Conservation (phyloP, 2,797 vertebrate genomes). For the Xyrichtys novacula region DNA sequence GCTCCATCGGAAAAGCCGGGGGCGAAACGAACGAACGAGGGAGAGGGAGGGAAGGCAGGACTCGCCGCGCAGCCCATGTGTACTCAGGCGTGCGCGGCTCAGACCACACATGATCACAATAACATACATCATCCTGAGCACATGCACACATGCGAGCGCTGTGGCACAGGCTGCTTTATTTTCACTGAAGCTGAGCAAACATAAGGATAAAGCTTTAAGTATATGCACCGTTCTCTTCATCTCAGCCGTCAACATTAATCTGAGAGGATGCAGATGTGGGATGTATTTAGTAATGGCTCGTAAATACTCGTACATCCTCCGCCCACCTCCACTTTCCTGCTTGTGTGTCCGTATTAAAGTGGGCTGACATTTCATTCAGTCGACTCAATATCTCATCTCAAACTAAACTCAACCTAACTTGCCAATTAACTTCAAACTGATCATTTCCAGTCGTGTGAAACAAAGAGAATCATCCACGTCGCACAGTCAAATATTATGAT, state of each 20-base stretch:
- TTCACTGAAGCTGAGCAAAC: not conserved
- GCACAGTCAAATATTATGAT: not conserved
- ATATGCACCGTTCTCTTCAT: constrained; percentile 2
- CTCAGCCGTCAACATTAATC: constrained; percentile 23
- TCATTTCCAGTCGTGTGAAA: constrained; percentile 2
- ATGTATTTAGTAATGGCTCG: constrained; percentile 49
- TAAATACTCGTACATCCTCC: constrained; percentile 39
- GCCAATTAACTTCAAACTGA: constrained; percentile 5
- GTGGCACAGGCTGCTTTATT: constrained; percentile 1
- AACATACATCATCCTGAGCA: constrained; percentile 17
- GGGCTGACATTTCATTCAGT: constrained; percentile 61
- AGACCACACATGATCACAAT: constrained; percentile 23
- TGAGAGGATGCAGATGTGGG: constrained; percentile 1
- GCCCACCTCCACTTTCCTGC: constrained; percentile 43
- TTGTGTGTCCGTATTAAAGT: constrained; percentile 43
- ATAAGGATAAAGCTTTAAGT: not conserved
- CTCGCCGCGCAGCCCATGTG: constrained; percentile 10
- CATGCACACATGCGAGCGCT: constrained; percentile 8
- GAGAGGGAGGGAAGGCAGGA: constrained; percentile 14
- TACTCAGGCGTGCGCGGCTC: constrained; percentile 9
- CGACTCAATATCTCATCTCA: constrained; percentile 50
- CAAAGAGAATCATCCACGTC: constrained; percentile 15
- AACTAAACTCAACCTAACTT: constrained; percentile 24
- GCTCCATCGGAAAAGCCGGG: constrained; percentile 24
- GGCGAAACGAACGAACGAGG: constrained; percentile 8